Base-by-base conservation (phyloP, 2,888 invertebrate genomes). In the Nephrotoma flavescens region DNA sequence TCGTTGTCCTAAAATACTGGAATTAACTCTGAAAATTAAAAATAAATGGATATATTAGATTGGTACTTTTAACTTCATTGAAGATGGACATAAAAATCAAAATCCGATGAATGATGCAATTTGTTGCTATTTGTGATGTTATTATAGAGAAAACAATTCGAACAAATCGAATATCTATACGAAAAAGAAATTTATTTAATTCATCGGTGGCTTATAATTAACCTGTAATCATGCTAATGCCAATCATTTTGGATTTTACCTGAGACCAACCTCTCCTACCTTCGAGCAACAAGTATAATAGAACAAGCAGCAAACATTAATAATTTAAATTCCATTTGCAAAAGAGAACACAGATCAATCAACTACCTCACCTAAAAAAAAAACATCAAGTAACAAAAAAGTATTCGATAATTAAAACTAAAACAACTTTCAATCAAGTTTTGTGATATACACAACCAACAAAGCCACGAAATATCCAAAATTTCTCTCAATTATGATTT, bases 1-100 rank as follows among this genome's bases (percentile, higher is more conserved):
- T 88, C 95, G 94, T 89, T 96, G 96, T 0, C 95, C 96, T 89
- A 96, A 93, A 90, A 96, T 96, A 88, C 96, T 96, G 0, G 96
- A 96, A 91, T 96, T 96, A 87, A 95, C 94, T 90, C 96, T 96
- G 52, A 12, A 85, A 85, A 9, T 12, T n/a, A 85, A 15, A 86
- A 86, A 87, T 45, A 83, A 87, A n/a, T 31, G 31, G 31, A 31
- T 31, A 31, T 19, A 31, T 31, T 31, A 31, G 31, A 31, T 31
- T 31, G 31, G 31, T 31, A 31, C 0, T 31, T 31, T 31, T 31
- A 31, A 31, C 31, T 31, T 31, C 31, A 31, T 31, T 31, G 6
- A 57, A 57, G 52, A 15, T 52, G 6, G 44, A 44, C 6, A 44
- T 44, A 44, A 12, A 47, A 47, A 47, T 12, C 12, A 12, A 47